Conservation (phyloP, 2,797 vertebrate genomes). For the Brachymystax lenok region DNA sequence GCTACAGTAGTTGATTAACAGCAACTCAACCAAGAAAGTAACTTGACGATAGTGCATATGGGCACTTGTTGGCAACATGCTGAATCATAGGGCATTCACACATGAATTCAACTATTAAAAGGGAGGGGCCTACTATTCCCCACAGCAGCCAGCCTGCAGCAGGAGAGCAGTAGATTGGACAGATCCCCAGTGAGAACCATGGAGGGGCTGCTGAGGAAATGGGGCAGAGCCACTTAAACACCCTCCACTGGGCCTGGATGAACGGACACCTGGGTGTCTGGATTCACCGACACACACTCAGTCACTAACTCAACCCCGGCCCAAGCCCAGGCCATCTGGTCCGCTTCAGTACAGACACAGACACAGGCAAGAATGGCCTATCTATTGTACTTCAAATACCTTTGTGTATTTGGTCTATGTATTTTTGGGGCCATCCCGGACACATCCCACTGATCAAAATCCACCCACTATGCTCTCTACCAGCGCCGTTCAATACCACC, state of each 20-base stretch:
- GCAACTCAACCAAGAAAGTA: neutral
- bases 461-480: no score
- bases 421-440: neutral
- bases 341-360: neutral
- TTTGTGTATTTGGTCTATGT: neutral
- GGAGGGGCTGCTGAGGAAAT: slow-evolving; percentile 49
- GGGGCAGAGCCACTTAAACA: slow-evolving; percentile 33
- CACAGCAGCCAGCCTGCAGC: slow-evolving; percentile 14
- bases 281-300: slow-evolving; percentile 44
- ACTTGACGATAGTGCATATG: neutral
- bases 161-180: slow-evolving; percentile 12
- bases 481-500: neutral
- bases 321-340: neutral
- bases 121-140: neutral
- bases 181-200: slow-evolving; percentile 21
- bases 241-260: slow-evolving; percentile 43
- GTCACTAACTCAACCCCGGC: slow-evolving; percentile 34
- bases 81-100: neutral
- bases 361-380: neutral
- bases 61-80: neutral
- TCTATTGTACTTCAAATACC: neutral
- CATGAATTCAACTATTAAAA: neutral
- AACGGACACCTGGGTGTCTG: slow-evolving; percentile 55
- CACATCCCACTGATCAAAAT: neutral
- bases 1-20: neutral